phyloP scores from a whole-genome alignment of 2,888 invertebrate species.

The Fragum whitleyi region DNA sequence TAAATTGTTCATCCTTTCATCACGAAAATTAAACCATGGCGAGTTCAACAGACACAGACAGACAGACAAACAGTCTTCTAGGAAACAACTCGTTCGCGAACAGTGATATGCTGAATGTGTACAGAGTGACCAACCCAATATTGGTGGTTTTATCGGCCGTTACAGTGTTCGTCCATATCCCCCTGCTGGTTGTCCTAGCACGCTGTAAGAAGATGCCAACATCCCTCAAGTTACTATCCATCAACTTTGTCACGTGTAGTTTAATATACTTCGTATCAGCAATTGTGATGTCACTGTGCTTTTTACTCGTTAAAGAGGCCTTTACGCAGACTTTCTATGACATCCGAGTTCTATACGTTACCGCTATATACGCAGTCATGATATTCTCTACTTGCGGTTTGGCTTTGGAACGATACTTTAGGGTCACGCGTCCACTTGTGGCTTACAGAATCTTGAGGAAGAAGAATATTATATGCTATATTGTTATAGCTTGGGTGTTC shows the following conservation, averaged over 20 bases:
- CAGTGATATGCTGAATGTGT: neutral
- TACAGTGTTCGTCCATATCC: neutral
- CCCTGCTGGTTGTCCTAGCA: neutral
- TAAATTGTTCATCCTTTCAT: too few species aligned
- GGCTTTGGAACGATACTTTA: conserved; percentile 7
- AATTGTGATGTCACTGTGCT: neutral
- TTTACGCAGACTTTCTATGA: neutral
- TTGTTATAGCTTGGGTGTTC: neutral
- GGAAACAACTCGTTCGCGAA: neutral
- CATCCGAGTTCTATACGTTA: neutral
- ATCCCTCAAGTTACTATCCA: neutral
- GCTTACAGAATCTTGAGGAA: neutral
- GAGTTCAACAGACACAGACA: neutral
- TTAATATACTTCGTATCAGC: neutral
- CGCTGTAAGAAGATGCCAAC: conserved; percentile 6
- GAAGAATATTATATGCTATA: neutral
- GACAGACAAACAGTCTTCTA: neutral
- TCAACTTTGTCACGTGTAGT: neutral
- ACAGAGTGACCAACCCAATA: neutral
- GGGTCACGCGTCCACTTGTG: neutral
- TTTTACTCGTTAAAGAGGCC: neutral
- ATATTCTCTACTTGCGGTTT: neutral
- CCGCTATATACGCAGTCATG: neutral
- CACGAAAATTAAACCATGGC: too few species aligned
- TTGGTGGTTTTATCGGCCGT: neutral